These are phyloP conservation scores for Ovibos moschatus DNA, from an alignment of 2,113 vertebrate genomes.

Conservation along the genomic window DNA sequence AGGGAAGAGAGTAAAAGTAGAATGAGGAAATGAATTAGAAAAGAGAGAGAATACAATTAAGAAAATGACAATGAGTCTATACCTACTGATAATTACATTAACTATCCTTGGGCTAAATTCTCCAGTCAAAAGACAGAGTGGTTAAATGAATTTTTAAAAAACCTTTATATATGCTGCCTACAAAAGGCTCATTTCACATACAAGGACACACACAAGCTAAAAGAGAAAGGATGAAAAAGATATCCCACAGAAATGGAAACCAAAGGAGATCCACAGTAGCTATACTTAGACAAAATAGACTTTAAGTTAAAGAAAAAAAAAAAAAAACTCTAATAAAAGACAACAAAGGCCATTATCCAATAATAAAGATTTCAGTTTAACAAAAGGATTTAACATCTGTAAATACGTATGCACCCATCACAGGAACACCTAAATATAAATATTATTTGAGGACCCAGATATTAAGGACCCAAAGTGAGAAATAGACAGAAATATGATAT, in stretches of 20 bases:
- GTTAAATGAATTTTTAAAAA: neutral
- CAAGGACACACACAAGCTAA: neutral
- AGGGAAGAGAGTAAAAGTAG: neutral
- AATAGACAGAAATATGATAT: neutral
- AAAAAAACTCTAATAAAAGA: neutral
- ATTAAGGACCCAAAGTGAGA: neutral
- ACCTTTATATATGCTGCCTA: neutral
- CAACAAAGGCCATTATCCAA: neutral
- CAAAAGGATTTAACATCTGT: neutral
- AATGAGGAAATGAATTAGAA: neutral
- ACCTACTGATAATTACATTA: neutral
- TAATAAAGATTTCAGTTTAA: neutral
- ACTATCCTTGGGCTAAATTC: neutral
- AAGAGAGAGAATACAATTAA: neutral
- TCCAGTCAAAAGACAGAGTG: neutral
- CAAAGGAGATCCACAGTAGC: neutral
- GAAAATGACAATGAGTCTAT: neutral
- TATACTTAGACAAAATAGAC: neutral
- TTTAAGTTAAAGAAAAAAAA: neutral
- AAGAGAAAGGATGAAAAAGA: neutral
- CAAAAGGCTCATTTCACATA: neutral
- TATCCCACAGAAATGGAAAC: neutral
- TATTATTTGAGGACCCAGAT: neutral
- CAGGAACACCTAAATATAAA: neutral
- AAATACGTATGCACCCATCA: neutral